Conservation (phyloP, 2,888 invertebrate species). For the Metalampra italica region DNA sequence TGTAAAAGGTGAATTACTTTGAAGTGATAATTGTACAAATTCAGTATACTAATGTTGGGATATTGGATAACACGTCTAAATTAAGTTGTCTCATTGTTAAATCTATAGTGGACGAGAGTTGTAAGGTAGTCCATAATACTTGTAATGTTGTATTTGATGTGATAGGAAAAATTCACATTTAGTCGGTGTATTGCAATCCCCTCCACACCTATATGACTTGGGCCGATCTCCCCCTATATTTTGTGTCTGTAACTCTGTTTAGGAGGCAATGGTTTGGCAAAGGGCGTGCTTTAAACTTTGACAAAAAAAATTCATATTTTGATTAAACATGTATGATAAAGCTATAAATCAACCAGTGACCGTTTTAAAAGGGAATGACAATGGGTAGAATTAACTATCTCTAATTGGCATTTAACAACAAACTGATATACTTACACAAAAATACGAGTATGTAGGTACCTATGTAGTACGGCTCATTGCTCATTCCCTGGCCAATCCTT, state of each 20-base stretch:
- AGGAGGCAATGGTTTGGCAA: slow-evolving; percentile 29
- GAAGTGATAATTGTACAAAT: slow-evolving; percentile 41
- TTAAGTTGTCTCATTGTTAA: slow-evolving; percentile 67
- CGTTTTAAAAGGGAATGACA: neutral
- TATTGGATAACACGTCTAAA: slow-evolving; percentile 53
- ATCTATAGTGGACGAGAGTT: slow-evolving; percentile 51
- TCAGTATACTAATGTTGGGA: slow-evolving; percentile 41
- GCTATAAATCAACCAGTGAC: neutral
- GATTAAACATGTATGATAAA: neutral
- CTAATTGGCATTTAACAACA: slow-evolving; percentile 1
- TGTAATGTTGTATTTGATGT: slow-evolving; percentile 69
- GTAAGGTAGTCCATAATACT: slow-evolving; percentile 59
- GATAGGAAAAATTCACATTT: slow-evolving; percentile 56
- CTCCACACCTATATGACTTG: slow-evolving; percentile 35
- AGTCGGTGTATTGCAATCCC: slow-evolving; percentile 67
- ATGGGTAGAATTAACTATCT: neutral
- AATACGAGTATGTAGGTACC: neutral
- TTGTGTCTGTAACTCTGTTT: slow-evolving; percentile 38
- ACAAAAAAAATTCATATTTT: neutral
- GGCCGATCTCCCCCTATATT: slow-evolving; percentile 52
- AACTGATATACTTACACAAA: neutral
- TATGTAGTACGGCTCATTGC: neutral
- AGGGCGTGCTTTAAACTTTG: neutral
- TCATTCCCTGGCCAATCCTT: slow-evolving; percentile 13
- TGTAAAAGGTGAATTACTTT: slow-evolving; percentile 15